phyloP scores from a whole-genome alignment of 2,888 invertebrate genomes.

The Mamestra brassicae region DNA sequence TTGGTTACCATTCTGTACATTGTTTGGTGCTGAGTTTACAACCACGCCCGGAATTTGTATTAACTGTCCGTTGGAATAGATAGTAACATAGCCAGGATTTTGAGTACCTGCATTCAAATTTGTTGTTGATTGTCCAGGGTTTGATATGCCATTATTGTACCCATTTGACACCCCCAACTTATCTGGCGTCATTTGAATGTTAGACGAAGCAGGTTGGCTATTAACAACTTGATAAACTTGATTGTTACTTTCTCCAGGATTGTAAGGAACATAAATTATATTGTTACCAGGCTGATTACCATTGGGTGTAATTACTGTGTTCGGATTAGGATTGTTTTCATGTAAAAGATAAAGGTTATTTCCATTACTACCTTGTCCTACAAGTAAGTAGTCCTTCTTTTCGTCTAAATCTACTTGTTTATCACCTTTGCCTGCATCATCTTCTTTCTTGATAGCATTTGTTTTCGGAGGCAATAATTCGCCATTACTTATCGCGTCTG shows the following conservation, averaged over 20 bases:
- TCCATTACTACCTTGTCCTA: constrained; percentile 46
- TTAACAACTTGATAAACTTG: constrained; percentile 49
- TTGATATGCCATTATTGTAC: constrained; percentile 24
- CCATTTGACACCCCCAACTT: constrained; percentile 24
- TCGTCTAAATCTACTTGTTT: constrained; percentile 27
- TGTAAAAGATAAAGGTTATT: constrained; percentile 57
- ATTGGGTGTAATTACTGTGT: constrained; percentile 15
- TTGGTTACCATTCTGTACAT: constrained; percentile 38
- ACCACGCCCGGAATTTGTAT: constrained; percentile 58
- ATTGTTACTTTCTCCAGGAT: constrained; percentile 38
- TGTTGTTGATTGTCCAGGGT: constrained; percentile 2
- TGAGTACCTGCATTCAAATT: constrained; percentile 16
- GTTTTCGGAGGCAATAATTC: constrained; percentile 41
- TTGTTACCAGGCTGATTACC: constrained; percentile 43
- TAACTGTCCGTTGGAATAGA: constrained; percentile 60
- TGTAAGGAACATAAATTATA: constrained; percentile 51
- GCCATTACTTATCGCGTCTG: not conserved
- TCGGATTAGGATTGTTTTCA: constrained; percentile 52
- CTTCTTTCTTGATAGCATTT: constrained; percentile 35
- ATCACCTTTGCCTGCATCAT: not conserved
- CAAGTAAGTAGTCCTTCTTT: constrained; percentile 57
- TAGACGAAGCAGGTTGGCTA: constrained; percentile 33
- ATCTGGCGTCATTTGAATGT: constrained; percentile 33
- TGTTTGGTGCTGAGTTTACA: constrained; percentile 49
- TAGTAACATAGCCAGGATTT: constrained; percentile 47